These are phyloP conservation scores for Acronicta aceris DNA, from an alignment of 2,888 invertebrate genomes.

Conservation along the genomic window DNA sequence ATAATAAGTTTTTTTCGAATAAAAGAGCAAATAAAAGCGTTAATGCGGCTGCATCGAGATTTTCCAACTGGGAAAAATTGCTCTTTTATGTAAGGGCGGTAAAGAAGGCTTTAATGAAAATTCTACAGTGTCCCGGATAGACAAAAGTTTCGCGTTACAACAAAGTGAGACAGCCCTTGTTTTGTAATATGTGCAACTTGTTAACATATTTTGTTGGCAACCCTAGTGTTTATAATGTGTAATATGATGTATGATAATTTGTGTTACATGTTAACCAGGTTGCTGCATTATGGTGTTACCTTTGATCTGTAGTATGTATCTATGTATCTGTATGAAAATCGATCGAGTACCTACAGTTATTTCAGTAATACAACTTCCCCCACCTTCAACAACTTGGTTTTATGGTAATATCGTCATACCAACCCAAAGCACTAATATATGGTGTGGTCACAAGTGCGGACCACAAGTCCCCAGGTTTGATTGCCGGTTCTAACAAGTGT, in stretches of 20 bases:
- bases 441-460: too few species aligned
- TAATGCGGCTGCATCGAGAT: slow-evolving; percentile 87
- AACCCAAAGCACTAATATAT: too few species aligned
- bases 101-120: slow-evolving; percentile 86
- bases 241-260: slow-evolving; percentile 50
- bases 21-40: slow-evolving; percentile 84
- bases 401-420: too few species aligned
- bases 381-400: too few species aligned
- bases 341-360: too few species aligned
- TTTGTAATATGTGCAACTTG: slow-evolving; percentile 61
- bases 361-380: too few species aligned
- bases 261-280: slow-evolving; percentile 26
- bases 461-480: too few species aligned
- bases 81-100: slow-evolving; percentile 83
- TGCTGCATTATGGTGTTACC: slow-evolving; percentile 14
- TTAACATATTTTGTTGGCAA: slow-evolving; percentile 54
- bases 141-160: slow-evolving; percentile 72
- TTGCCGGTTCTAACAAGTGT: too few species aligned
- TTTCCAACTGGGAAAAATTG: slow-evolving; percentile 84
- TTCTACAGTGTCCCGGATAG: slow-evolving; percentile 75
- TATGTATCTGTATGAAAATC: background rate
- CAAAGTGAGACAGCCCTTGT: slow-evolving; percentile 64
- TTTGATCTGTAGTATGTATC: slow-evolving; percentile 21
- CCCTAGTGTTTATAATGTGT: slow-evolving; percentile 44
- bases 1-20: slow-evolving; percentile 85